Percentiles rank a stretch among this genome's conserved stretches.
phyloP scores from a whole-genome alignment of 2,797 vertebrate genomes.

The Fundulus diaphanus region DNA sequence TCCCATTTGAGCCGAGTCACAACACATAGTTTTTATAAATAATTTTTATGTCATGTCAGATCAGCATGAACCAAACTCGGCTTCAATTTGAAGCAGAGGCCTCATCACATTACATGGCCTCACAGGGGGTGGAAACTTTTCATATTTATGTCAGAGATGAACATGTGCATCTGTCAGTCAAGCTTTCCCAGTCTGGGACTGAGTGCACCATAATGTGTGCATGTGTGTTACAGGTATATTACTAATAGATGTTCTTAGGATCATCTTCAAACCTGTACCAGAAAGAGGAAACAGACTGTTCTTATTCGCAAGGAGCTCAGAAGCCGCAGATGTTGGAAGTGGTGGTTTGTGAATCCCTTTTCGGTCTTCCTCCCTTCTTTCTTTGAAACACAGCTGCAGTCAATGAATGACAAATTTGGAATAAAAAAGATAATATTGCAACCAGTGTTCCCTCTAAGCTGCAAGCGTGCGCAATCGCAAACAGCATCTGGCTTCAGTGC shows the following conservation, averaged over 20 bases:
- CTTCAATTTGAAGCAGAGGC: constrained; percentile 43
- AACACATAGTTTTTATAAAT: constrained; percentile 57
- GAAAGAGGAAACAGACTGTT: constrained; percentile 55
- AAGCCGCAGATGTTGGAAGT: constrained; percentile 53
- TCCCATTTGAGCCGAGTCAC: constrained; percentile 23
- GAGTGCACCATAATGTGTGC: neutral
- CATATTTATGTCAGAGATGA: constrained; percentile 62
- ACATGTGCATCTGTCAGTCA: constrained; percentile 8
- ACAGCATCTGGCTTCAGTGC: no score
- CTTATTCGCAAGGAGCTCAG: constrained; percentile 55
- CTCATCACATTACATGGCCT: constrained; percentile 28
- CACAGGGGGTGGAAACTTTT: constrained; percentile 61
- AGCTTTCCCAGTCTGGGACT: constrained; percentile 3
- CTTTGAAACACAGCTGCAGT: constrained; percentile 27
- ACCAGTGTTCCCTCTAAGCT: no score
- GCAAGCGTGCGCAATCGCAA: no score
- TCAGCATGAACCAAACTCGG: constrained; percentile 46
- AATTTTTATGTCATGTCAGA: constrained; percentile 52
- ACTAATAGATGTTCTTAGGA: constrained; percentile 60
- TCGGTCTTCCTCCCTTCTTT: constrained; percentile 12
- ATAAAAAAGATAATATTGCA: neutral
- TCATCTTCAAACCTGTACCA: neutral
- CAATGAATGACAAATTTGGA: constrained; percentile 1
- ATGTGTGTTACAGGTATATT: constrained; percentile 28
- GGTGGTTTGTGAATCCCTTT: constrained; percentile 30